These are phyloP conservation scores for Globodera rostochiensis DNA, from an alignment of 1,140 invertebrate genomes.

Conservation along the genomic window DNA sequence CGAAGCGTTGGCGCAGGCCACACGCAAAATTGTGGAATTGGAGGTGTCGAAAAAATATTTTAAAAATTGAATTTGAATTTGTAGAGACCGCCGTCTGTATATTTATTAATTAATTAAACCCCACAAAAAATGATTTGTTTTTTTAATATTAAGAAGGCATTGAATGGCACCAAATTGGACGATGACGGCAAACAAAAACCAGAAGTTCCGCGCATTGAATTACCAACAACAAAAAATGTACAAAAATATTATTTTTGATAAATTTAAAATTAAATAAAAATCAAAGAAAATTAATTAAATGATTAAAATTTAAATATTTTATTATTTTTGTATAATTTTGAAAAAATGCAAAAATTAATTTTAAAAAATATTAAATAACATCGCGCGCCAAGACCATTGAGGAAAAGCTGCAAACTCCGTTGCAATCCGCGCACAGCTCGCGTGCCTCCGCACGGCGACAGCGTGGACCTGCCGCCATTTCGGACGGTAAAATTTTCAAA, in stretches of 20 bases:
- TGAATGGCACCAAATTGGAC: background rate
- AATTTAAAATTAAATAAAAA: background rate
- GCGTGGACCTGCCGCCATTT: background rate
- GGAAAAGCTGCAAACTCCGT: background rate
- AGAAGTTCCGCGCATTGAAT: conserved; percentile 5
- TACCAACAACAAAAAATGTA: background rate
- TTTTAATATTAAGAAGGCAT: background rate
- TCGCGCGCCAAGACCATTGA: background rate
- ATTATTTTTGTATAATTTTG: too few species aligned
- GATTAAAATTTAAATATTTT: background rate
- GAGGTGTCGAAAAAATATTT: background rate
- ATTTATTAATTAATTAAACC: too few species aligned
- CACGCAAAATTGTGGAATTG: conserved; percentile 18
- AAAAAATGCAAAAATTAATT: too few species aligned
- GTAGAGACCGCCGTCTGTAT: too few species aligned
- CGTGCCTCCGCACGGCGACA: background rate
- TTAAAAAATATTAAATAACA: too few species aligned
- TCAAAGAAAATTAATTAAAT: background rate
- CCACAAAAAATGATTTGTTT: background rate
- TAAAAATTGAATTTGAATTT: background rate
- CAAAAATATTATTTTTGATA: background rate
- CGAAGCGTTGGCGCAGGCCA: conserved; percentile 16
- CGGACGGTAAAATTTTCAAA: conserved; percentile 15
- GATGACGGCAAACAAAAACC: background rate
- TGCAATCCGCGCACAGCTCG: background rate